phyloP scores from a whole-genome alignment of 2,797 vertebrate species.

The Amblyraja radiata region DNA sequence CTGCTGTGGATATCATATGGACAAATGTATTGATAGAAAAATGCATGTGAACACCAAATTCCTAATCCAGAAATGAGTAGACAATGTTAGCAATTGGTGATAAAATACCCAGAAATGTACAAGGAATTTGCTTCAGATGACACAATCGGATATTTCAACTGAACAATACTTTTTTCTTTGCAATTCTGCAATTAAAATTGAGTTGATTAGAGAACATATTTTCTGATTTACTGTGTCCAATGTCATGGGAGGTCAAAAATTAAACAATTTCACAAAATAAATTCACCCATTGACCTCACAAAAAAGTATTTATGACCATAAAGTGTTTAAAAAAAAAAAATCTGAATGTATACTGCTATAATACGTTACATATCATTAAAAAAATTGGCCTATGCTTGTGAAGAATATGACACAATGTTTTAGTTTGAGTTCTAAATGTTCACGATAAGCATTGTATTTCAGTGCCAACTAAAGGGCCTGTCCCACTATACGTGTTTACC shows the following conservation, averaged over 20 bases:
- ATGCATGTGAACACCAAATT: no score
- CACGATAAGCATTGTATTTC: neutral
- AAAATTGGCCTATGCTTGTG: neutral
- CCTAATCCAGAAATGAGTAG: no score
- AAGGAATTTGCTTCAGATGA: no score
- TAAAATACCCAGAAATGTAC: no score
- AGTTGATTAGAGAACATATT: neutral
- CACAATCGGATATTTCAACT: no score
- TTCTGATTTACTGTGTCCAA: neutral
- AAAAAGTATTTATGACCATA: neutral
- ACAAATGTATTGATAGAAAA: no score
- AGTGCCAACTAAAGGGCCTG: no score
- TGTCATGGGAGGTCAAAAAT: neutral
- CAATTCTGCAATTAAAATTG: no score
- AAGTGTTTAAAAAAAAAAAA: neutral
- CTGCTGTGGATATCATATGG: no score
- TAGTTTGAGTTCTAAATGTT: neutral
- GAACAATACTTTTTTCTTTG: no score
- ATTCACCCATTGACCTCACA: neutral
- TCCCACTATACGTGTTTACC: no score
- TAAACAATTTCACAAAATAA: neutral
- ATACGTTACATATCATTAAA: neutral
- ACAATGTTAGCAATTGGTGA: no score
- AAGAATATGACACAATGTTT: constrained; percentile 3
- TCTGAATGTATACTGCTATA: neutral